Conservation (phyloP, 2,113 vertebrate species). For the Myotis yumanensis region DNA sequence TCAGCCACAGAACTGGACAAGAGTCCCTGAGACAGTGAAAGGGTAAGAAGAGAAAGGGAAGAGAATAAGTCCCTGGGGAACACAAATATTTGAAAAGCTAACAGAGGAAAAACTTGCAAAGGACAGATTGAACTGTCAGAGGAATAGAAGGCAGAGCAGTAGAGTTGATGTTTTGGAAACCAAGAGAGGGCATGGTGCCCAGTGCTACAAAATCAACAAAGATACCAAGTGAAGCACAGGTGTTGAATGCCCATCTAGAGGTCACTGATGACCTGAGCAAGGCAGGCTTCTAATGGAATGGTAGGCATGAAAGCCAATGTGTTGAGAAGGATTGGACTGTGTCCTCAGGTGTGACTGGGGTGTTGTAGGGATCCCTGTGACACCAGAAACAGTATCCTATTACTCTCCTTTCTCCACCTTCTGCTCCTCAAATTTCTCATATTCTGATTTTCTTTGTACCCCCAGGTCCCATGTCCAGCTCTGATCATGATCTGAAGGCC, state of each 20-base stretch:
- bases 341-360: neutral
- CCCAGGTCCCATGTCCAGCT: neutral
- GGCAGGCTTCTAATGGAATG: neutral
- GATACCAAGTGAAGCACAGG: accelerated
- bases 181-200: no score
- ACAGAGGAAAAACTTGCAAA: neutral
- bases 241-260: neutral
- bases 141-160: neutral
- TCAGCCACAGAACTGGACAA: neutral
- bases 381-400: neutral
- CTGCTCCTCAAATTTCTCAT: neutral
- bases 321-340: neutral
- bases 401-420: neutral
- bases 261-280: no score
- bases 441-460: neutral
- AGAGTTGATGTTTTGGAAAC: neutral
- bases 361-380: neutral
- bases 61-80: neutral
- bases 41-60: neutral
- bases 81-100: neutral
- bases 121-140: neutral
- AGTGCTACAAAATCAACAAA: neutral
- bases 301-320: neutral
- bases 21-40: neutral
- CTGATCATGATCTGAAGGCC: neutral